A percentile compares a stretch with the other conserved stretches of the same genome.
These are phyloP conservation scores for Argopecten irradians DNA, from an alignment of 1,140 invertebrate genomes.

Conservation along the genomic window DNA sequence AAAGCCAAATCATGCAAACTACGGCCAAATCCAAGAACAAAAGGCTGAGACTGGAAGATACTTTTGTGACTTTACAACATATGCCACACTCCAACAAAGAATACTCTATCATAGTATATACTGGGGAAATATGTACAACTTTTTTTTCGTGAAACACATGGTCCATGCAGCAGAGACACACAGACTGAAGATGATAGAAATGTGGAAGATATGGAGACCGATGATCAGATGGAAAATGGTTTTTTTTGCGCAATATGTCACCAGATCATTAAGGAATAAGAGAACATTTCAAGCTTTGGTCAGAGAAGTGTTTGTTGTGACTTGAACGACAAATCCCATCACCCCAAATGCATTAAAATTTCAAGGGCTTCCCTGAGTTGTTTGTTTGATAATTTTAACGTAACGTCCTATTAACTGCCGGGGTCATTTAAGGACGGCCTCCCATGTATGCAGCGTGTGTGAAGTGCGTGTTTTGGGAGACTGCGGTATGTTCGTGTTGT, in stretches of 20 bases:
- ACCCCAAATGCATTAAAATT: neutral
- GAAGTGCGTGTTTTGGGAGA: no score
- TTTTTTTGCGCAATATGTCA: neutral
- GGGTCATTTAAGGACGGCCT: no score
- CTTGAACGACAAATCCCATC: neutral
- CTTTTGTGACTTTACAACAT: slow-evolving; percentile 20
- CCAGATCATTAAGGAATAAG: neutral
- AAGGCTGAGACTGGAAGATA: neutral
- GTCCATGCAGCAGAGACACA: neutral
- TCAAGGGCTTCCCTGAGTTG: neutral
- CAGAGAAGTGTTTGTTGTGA: neutral
- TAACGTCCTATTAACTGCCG: no score
- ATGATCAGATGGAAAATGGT: neutral
- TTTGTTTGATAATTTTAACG: no score
- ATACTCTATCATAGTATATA: no score
- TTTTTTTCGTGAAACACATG: neutral
- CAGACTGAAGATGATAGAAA: neutral
- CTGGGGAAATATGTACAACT: no score
- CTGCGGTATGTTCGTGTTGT: no score
- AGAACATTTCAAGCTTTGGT: neutral
- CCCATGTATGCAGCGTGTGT: no score
- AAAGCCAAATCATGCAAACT: neutral
- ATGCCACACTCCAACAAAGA: no score
- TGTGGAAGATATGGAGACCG: neutral
- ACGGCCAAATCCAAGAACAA: slow-evolving; percentile 7